phyloP scores from a whole-genome alignment of 2,888 invertebrate species.

The Lamellibrachia satsuma region DNA sequence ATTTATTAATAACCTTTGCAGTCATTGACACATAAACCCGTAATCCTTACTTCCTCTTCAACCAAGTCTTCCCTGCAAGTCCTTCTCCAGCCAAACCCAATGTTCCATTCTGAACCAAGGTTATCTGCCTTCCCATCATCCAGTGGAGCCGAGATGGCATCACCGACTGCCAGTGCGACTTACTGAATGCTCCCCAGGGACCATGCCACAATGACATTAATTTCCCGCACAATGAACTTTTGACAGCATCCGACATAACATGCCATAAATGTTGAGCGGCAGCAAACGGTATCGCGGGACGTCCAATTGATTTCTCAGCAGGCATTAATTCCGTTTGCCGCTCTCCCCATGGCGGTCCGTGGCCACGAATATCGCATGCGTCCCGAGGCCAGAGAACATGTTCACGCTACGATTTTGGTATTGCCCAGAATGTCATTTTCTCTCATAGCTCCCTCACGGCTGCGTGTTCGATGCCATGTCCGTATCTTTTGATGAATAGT shows the following conservation, averaged over 20 bases:
- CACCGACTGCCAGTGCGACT: not conserved
- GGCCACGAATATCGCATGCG: not conserved
- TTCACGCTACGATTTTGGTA: not conserved
- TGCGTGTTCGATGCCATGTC: not conserved
- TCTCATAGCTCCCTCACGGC: not conserved
- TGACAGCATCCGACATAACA: conserved; percentile 17
- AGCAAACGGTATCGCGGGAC: conserved; percentile 17
- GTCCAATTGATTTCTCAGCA: not conserved
- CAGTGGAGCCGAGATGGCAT: not conserved
- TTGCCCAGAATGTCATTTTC: conserved; percentile 7
- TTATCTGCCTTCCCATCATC: not conserved
- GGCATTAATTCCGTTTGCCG: not conserved
- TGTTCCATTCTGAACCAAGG: not conserved
- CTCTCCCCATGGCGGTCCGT: not conserved
- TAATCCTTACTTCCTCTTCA: not conserved
- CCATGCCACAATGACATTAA: not conserved
- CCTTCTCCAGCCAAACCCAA: not conserved
- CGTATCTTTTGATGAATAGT: not conserved
- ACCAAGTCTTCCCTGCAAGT: not conserved
- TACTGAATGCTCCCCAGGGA: not conserved
- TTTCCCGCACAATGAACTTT: not conserved
- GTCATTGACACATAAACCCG: not conserved
- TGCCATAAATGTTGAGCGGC: not conserved
- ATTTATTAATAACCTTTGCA: not conserved
- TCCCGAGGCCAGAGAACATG: not conserved